Conservation (phyloP, 2,888 invertebrate genomes). For the Pachydiplax longipennis region DNA sequence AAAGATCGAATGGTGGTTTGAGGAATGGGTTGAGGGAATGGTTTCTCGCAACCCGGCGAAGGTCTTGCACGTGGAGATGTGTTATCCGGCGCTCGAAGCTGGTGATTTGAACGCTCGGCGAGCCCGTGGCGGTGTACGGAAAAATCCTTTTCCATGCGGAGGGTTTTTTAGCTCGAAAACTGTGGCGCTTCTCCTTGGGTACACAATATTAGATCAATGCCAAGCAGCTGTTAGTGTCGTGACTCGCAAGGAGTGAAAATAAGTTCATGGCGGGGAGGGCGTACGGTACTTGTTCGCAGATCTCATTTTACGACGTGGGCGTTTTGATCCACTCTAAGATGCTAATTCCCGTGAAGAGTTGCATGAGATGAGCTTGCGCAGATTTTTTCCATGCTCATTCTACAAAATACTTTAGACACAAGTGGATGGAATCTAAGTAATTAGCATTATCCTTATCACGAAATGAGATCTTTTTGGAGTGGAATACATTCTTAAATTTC, state of each 20-base stretch:
- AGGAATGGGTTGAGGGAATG: not conserved
- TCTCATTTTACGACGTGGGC: too few relatives aligned
- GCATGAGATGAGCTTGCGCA: too few relatives aligned
- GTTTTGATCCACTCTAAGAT: too few relatives aligned
- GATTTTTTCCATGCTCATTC: too few relatives aligned
- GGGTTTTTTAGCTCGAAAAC: not conserved
- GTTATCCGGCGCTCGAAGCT: not conserved
- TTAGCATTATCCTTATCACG: too few relatives aligned
- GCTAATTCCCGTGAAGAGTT: too few relatives aligned
- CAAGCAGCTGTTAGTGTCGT: not conserved
- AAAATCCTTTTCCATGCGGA: not conserved
- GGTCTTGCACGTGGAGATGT: not conserved
- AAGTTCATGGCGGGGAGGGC: not conserved
- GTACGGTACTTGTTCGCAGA: not conserved
- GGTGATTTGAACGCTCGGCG: not conserved
- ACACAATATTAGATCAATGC: not conserved
- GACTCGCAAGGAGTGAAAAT: not conserved
- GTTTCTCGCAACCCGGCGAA: not conserved
- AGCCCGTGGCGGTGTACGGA: not conserved
- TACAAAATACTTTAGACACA: too few relatives aligned
- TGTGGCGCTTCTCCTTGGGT: not conserved
- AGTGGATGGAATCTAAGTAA: too few relatives aligned
- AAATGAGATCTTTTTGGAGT: too few relatives aligned
- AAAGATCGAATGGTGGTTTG: not conserved
- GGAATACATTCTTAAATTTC: too few relatives aligned